These are phyloP conservation scores for Amblyjoppa fuscipennis DNA, from an alignment of 2,888 invertebrate species.

Conservation along the genomic window DNA sequence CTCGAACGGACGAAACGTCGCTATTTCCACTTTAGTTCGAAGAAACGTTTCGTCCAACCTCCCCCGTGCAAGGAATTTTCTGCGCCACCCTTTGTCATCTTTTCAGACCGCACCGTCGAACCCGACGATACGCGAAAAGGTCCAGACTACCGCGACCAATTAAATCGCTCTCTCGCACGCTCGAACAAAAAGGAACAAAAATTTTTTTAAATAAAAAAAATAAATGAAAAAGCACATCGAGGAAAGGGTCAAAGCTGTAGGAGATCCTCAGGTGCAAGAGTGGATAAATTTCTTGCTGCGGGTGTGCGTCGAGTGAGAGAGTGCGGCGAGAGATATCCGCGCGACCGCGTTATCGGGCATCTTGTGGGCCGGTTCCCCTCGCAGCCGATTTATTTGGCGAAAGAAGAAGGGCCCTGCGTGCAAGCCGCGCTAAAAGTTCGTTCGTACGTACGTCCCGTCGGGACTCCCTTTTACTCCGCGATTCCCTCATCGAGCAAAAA, in stretches of 20 bases:
- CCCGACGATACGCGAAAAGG: slow-evolving; percentile 30
- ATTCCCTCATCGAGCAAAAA: slow-evolving; percentile 49
- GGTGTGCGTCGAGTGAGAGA: slow-evolving; percentile 49
- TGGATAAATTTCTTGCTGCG: slow-evolving; percentile 64
- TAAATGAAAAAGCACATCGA: slow-evolving; percentile 35
- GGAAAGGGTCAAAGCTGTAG: slow-evolving; percentile 40
- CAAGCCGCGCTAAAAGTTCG: slow-evolving; percentile 18
- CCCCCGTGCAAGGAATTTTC: no score
- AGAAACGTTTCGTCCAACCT: no score
- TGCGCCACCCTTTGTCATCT: neutral
- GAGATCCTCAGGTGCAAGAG: slow-evolving; percentile 62
- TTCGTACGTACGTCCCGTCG: slow-evolving; percentile 14
- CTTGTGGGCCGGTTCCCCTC: slow-evolving; percentile 61
- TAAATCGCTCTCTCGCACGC: slow-evolving; percentile 55
- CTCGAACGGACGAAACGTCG: no score
- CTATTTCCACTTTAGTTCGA: no score
- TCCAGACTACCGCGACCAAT: slow-evolving; percentile 57
- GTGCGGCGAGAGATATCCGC: slow-evolving; percentile 58
- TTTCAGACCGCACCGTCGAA: neutral
- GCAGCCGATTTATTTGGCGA: slow-evolving; percentile 66
- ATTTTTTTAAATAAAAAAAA: slow-evolving; percentile 5
- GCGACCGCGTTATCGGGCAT: slow-evolving; percentile 66
- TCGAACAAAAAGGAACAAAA: slow-evolving; percentile 33
- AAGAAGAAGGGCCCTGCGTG: slow-evolving; percentile 59
- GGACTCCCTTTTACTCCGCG: slow-evolving; percentile 8